Evolutionary conservation across 1,140 invertebrate genomes (phyloP), one percentile per base, ranked within the genome.

Genomic region (Drosophila yakuba): DNA sequence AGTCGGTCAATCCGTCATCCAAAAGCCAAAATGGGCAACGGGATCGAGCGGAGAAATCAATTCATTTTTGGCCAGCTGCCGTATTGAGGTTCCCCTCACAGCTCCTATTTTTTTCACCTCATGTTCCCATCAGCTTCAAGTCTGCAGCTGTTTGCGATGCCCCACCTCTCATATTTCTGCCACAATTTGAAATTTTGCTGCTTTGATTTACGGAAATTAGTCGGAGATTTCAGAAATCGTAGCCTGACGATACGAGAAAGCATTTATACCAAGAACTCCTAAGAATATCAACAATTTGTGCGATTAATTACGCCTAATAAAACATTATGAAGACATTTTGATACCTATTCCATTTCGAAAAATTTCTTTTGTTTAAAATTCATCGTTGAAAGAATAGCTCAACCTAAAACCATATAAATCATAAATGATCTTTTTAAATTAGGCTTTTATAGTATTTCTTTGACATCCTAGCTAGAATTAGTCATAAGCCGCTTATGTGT

Each of bases 161-260:
- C 45, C 14, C 48, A 23, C 43, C 51, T 32, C 74, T 81, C 74
- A 67, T 71, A 61, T 82, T 85, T 73, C 68, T 85, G 80, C 66
- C 81, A 68, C 58, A 84, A 68, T 84, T 85, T 77, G 55, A 77
- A 80, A 72, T 80, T 88, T 88, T 82, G 83, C 45, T 63, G 84
- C 67, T 77, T 86, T 83, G 75, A 83, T 83, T 89, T 77, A 79
- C 71, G 64, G 69, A 76, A 86, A 86, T 88, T 88, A 83, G 83
- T 68, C 74, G 61, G 54, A 25, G 23, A 62, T 62, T 62, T 32
- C 14, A 7, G n/a, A 51, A 51, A 35, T 15, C 25, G 47, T 10
- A 15, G 6, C 7, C 14, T n/a, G 11, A 0, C 23, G 1, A 10
- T 28, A 48, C 1, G n/a, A 23, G 17, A 12, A 3, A 3, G 8